Evolutionary conservation across 1,140 invertebrate genomes (phyloP), one percentile per base, ranked within the genome.

Genomic region (Camponotus vicinus): DNA sequence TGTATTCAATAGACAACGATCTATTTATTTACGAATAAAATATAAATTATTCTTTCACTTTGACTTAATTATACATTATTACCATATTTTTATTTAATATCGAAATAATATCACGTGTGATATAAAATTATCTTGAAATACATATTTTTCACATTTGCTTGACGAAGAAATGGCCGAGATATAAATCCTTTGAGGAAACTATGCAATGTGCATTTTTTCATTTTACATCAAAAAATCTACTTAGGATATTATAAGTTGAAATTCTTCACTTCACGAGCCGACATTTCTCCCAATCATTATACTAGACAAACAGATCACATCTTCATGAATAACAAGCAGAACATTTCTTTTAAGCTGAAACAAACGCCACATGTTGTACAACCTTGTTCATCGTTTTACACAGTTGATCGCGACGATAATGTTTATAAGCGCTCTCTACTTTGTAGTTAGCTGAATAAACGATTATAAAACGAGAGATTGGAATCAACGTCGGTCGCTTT

Each of bases 281-380:
- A 83, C 34, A 42, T 85, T 85, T 85, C 82, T 52, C 15, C 18
- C 45, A 78, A 85, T 85, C 73, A 85, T 64, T 45, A 42, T 78
- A 61, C 18, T 45, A 52, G 63, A 85, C 73, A 27, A 84, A 84
- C 45, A 42, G 11, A 73, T 69, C 61, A 15, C 45, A 18, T 78
- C 49, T 52, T 85, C 34, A 52, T 77, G 49, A 85, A 78, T 64
- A 85, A 67, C 69, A 75, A 61, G 27, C 69, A 49, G 40, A 45
- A 67, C 49, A 64, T 85, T 45, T 85, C 73, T 85, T 77, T 85
- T 63, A 75, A 52, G 45, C 45, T 32, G 67, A 40, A 37, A 59
- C 40, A 80, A 88, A 88, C 73, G 77, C 76, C 85, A 86, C 84
- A 59, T 77, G 84, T 63, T 80, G 49, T n/a, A 73, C 85, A 85